These are phyloP conservation scores for Meta bourneti DNA, from an alignment of 2,888 invertebrate genomes.

Conservation along the genomic window DNA sequence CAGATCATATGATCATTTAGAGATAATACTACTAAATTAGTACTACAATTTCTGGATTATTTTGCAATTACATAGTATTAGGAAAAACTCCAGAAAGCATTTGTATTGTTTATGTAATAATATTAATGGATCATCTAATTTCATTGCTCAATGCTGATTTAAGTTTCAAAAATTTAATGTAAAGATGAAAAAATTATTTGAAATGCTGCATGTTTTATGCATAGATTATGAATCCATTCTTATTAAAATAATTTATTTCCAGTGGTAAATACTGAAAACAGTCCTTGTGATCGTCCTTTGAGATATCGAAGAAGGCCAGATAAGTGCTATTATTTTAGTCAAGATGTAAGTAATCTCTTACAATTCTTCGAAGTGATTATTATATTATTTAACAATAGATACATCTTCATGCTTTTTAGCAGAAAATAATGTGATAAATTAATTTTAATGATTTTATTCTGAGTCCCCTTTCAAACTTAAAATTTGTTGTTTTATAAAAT, in stretches of 20 bases:
- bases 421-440: neutral
- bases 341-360: slow-evolving; percentile 56
- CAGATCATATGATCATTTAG: too few relatives aligned
- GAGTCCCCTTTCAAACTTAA: neutral
- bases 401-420: too few relatives aligned
- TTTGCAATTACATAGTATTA: too few relatives aligned
- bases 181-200: too few relatives aligned
- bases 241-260: slow-evolving; percentile 11
- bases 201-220: too few relatives aligned
- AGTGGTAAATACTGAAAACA: slow-evolving; percentile 51
- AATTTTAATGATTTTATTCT: neutral
- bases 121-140: too few relatives aligned
- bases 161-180: too few relatives aligned
- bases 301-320: slow-evolving; percentile 67
- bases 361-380: neutral
- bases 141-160: too few relatives aligned
- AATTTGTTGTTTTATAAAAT: neutral
- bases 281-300: slow-evolving; percentile 59
- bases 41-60: too few relatives aligned
- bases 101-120: too few relatives aligned
- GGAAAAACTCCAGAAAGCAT: too few relatives aligned
- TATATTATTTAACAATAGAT: neutral
- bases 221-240: neutral
- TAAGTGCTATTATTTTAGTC: slow-evolving; percentile 64
- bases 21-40: too few relatives aligned